Conservation (phyloP, 2,113 vertebrate genomes). For the Phycodurus eques region DNA sequence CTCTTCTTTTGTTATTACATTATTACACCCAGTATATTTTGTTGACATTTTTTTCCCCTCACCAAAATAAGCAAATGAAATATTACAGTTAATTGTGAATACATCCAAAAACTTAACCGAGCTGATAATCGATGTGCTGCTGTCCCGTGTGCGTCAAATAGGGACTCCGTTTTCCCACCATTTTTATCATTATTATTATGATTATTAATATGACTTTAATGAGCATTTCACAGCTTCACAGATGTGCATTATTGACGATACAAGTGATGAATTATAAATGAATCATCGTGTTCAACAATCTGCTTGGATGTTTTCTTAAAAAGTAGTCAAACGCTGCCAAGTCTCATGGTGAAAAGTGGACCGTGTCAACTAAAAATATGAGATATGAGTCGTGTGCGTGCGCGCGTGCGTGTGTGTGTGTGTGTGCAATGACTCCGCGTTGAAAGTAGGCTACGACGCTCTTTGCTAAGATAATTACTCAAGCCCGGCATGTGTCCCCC, state of each 20-base stretch:
- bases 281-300: slow-evolving; percentile 36
- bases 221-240: slow-evolving; percentile 3
- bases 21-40: too few species aligned
- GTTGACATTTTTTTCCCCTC: too few species aligned
- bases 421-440: neutral
- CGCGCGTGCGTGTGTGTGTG: too few species aligned
- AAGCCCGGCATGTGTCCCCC: too few species aligned
- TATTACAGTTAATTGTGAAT: too few species aligned
- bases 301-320: slow-evolving; percentile 1
- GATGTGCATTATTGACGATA: slow-evolving; percentile 62
- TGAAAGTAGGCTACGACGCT: neutral
- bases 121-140: too few species aligned
- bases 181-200: neutral
- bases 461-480: too few species aligned
- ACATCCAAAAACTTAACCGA: too few species aligned
- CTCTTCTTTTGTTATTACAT: too few species aligned
- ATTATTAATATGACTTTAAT: slow-evolving; percentile 1
- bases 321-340: neutral
- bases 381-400: neutral
- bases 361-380: neutral
- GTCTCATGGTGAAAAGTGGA: neutral
- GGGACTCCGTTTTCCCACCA: neutral
- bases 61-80: too few species aligned
- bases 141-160: neutral
- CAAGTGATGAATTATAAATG: slow-evolving; percentile 59